Percentiles rank a stretch among this genome's conserved stretches.
Conservation (phyloP, 2,888 invertebrate species). For the Lapara coniferarum region DNA sequence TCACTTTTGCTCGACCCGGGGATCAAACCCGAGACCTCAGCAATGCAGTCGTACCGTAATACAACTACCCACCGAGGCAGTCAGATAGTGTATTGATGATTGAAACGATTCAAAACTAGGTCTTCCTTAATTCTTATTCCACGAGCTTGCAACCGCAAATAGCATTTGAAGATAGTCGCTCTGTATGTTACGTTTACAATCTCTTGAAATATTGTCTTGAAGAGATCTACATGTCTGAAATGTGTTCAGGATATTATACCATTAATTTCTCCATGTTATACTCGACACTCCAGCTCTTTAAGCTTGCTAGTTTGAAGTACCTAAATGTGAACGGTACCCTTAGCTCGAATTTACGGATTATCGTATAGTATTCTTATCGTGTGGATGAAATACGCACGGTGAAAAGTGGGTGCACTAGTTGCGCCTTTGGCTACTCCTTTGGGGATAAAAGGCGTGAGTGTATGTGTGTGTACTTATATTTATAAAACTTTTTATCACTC, state of each 20-base stretch:
- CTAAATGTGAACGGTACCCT: background rate
- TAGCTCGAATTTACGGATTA: too few relatives aligned
- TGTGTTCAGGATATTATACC: background rate
- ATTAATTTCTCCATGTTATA: background rate
- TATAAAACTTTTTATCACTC: too few relatives aligned
- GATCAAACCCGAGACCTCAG: too few relatives aligned
- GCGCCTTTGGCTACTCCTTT: too few relatives aligned
- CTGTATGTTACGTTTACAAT: constrained; percentile 11
- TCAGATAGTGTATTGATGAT: background rate
- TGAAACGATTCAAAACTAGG: background rate
- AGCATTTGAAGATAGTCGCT: background rate
- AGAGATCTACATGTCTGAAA: constrained; percentile 2
- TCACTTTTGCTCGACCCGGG: too few relatives aligned
- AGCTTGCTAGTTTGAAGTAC: background rate
- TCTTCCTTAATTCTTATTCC: constrained; percentile 17
- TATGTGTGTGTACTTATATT: too few relatives aligned
- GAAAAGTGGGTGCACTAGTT: too few relatives aligned
- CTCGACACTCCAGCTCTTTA: background rate
- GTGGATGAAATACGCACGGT: too few relatives aligned
- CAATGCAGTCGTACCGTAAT: too few relatives aligned
- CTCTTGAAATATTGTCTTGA: background rate
- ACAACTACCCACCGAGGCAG: too few relatives aligned
- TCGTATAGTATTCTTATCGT: too few relatives aligned
- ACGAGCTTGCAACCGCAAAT: background rate
- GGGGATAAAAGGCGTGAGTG: too few relatives aligned